These are phyloP conservation scores for Sitophilus oryzae DNA, from an alignment of 1,140 invertebrate species.

Conservation along the genomic window DNA sequence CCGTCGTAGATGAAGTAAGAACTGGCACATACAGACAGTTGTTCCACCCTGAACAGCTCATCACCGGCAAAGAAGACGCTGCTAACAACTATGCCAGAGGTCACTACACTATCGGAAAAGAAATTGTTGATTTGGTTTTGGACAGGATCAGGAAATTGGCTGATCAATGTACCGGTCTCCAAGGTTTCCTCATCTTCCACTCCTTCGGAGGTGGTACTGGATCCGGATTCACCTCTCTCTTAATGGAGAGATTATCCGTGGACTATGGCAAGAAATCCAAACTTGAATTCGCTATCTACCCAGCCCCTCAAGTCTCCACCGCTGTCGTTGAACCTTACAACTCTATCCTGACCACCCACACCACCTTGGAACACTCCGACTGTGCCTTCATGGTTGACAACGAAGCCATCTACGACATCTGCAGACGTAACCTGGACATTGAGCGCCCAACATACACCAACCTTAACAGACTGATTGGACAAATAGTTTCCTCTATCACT, in stretches of 20 bases:
- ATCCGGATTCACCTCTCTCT: conserved; percentile 69
- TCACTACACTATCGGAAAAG: conserved; percentile 74
- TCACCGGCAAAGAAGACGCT: conserved; percentile 79
- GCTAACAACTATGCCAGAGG: conserved; percentile 82
- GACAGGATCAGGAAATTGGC: conserved; percentile 53
- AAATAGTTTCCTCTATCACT: conserved; percentile 82
- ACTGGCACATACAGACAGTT: conserved; percentile 64
- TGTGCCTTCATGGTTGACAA: conserved; percentile 86
- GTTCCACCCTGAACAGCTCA: conserved; percentile 70
- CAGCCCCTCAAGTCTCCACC: conserved; percentile 64
- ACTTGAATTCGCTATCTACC: conserved; percentile 70
- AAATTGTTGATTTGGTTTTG: conserved; percentile 57
- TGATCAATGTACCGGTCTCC: conserved; percentile 59
- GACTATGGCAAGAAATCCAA: conserved; percentile 71
- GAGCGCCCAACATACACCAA: conserved; percentile 77
- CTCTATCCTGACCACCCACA: conserved; percentile 70
- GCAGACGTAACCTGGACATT: conserved; percentile 80
- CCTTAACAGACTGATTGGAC: conserved; percentile 73
- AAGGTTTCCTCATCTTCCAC: conserved; percentile 76
- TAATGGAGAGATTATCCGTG: conserved; percentile 69
- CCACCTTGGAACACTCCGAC: conserved; percentile 75
- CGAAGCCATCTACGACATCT: conserved; percentile 88
- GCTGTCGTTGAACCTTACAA: conserved; percentile 69
- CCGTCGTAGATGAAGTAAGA: conserved; percentile 70
- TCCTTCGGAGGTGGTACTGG: conserved; percentile 89